Conservation (phyloP, 2,113 vertebrate genomes). For the Aspiorhynchus laticeps region DNA sequence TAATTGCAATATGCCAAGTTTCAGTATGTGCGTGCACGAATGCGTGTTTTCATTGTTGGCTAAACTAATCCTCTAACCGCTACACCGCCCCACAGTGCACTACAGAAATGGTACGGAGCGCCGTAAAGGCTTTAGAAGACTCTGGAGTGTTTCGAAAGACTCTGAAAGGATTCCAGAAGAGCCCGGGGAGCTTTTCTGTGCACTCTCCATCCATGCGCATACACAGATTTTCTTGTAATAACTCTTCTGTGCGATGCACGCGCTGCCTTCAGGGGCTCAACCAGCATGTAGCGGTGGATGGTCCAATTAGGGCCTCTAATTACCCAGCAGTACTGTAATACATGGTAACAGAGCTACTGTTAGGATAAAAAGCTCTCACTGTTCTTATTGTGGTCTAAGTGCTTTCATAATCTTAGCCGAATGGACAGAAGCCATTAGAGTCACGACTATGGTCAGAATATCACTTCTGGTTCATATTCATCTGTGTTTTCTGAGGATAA, state of each 20-base stretch:
- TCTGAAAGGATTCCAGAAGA: neutral
- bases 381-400: neutral
- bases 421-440: neutral
- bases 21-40: neutral
- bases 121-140: neutral
- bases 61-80: conserved; percentile 1
- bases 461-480: neutral
- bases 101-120: neutral
- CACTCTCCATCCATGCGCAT: neutral
- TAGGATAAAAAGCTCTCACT: conserved; percentile 9
- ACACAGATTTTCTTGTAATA: conserved; percentile 16
- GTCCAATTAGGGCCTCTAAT: conserved; percentile 45
- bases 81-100: neutral
- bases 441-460: neutral
- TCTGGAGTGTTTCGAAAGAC: neutral
- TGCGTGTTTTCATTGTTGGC: neutral
- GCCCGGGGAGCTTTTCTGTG: conserved; percentile 1
- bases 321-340: conserved; percentile 33
- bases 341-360: neutral
- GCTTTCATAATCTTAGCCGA: neutral
- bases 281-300: conserved; percentile 14
- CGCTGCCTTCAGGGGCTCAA: conserved; percentile 11
- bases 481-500: neutral
- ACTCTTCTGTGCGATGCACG: neutral
- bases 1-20: conserved; percentile 5